A percentile compares a stretch with the other conserved stretches of the same genome.
Evolutionary conservation across 2,113 vertebrate species (phyloP).

Genomic region (Dromaius novaehollandiae): DNA sequence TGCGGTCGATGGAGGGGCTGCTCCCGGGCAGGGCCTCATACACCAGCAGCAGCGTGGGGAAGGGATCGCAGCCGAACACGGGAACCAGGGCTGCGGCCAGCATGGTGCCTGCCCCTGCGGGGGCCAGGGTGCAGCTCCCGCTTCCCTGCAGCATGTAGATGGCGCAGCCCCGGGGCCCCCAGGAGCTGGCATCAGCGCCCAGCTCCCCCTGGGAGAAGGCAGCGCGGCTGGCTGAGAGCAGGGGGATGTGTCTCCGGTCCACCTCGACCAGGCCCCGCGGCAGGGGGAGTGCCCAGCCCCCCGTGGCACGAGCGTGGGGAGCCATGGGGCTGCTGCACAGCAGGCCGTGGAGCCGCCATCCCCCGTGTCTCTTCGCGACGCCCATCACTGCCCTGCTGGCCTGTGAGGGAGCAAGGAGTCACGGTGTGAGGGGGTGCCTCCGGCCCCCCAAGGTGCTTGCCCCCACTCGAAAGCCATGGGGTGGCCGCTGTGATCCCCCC

Average conservation of each 20-base stretch:
- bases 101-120: too few relatives aligned
- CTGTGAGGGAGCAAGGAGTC: neutral
- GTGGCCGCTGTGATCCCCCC: neutral
- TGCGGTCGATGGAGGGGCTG: neutral
- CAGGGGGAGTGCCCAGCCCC: too few relatives aligned
- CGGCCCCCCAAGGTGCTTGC: too few relatives aligned
- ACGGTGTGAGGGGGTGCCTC: too few relatives aligned
- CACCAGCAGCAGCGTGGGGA: neutral
- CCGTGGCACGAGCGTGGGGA: rapidly evolving
- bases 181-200: too few relatives aligned
- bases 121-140: neutral
- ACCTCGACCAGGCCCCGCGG: too few relatives aligned
- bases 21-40: too few relatives aligned
- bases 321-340: rapidly evolving
- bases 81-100: too few relatives aligned
- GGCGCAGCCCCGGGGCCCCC: rapidly evolving
- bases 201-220: neutral
- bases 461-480: too few relatives aligned
- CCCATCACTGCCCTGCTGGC: neutral
- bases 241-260: neutral
- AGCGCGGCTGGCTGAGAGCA: neutral
- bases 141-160: neutral
- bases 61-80: too few relatives aligned
- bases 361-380: rapidly evolving
- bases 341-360: rapidly evolving